These are phyloP conservation scores for Drosophila mercatorum DNA, from an alignment of 2,888 invertebrate genomes.

Conservation along the genomic window DNA sequence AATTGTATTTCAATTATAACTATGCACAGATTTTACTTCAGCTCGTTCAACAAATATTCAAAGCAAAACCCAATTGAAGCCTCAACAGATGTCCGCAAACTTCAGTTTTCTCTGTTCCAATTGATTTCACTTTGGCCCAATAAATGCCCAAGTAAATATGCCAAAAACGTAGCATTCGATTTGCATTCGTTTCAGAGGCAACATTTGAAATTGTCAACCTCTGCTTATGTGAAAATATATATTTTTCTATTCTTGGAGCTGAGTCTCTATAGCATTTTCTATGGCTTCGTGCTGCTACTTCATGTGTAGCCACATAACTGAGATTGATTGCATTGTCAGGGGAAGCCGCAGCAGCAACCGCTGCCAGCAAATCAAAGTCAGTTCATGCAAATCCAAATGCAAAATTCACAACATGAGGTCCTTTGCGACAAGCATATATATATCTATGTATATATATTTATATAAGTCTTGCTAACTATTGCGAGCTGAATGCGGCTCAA, in stretches of 20 bases:
- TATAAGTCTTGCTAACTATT: neutral
- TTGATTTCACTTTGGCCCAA: neutral
- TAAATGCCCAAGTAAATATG: neutral
- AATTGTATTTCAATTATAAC: too few species aligned
- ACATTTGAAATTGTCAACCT: neutral
- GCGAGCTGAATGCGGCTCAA: slow-evolving; percentile 1
- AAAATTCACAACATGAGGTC: slow-evolving; percentile 16
- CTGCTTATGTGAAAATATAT: neutral
- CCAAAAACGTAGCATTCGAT: slow-evolving; percentile 3
- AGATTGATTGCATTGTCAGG: slow-evolving; percentile 19
- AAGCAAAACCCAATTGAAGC: neutral
- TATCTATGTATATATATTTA: neutral
- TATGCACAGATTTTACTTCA: too few species aligned
- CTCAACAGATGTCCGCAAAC: neutral
- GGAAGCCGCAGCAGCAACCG: slow-evolving; percentile 12
- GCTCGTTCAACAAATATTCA: too few species aligned
- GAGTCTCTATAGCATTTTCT: neutral
- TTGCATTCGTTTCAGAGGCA: neutral
- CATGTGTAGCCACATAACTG: neutral
- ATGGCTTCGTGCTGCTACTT: neutral
- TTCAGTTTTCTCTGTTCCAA: neutral
- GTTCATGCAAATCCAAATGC: slow-evolving; percentile 13
- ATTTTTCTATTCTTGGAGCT: neutral
- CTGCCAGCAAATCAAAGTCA: neutral
- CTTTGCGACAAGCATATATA: neutral